Conservation (phyloP, 1,140 invertebrate genomes). For the Zaprionus lachaisei region DNA sequence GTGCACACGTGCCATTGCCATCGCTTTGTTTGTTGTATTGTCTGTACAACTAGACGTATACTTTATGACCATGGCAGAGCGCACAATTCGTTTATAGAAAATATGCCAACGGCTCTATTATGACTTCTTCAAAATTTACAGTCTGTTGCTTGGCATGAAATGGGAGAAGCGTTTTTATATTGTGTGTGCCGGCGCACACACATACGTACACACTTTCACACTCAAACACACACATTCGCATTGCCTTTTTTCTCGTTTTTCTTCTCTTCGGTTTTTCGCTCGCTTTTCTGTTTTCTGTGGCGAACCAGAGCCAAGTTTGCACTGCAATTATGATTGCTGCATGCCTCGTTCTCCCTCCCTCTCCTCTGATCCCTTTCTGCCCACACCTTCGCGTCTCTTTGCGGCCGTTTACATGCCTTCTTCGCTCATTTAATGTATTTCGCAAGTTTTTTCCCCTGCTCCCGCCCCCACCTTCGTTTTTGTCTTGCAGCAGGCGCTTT, state of each 20-base stretch:
- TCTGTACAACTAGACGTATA: conserved; percentile 70
- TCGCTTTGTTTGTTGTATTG: conserved; percentile 28
- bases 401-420: conserved; percentile 78
- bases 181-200: conserved; percentile 15
- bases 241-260: conserved; percentile 23
- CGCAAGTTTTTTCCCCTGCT: conserved; percentile 54
- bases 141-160: conserved; percentile 70
- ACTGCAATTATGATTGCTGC: conserved; percentile 76
- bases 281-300: conserved; percentile 56
- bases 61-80: conserved; percentile 57
- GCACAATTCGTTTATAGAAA: conserved; percentile 79
- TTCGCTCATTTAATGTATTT: conserved; percentile 79
- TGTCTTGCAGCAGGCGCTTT: conserved; percentile 35
- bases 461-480: conserved; percentile 49
- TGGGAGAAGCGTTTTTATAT: conserved; percentile 56
- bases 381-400: conserved; percentile 27
- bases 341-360: conserved; percentile 3
- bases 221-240: neutral
- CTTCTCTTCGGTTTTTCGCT: conserved; percentile 24
- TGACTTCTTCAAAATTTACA: conserved; percentile 80
- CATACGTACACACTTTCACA: conserved; percentile 1
- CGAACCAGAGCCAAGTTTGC: conserved; percentile 67
- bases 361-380: neutral
- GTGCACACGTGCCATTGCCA: neutral
- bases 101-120: conserved; percentile 81